Base-by-base conservation (phyloP, 2,797 vertebrate species). In the Gephyroberyx darwinii region DNA sequence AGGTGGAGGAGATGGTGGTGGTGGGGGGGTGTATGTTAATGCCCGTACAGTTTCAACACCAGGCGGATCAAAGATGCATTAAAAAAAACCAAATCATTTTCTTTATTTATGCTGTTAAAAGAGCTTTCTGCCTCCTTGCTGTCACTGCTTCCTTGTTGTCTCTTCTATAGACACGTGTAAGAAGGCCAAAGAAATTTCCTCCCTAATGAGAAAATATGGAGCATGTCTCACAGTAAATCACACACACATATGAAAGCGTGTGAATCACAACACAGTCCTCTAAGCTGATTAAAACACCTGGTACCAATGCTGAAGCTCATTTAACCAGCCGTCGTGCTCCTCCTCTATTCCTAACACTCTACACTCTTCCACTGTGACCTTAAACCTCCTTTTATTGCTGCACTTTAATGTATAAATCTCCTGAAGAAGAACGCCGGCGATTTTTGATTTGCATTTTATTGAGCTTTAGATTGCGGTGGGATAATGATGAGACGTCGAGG, bases 401-500 rank as follows among this genome's bases (percentile, higher is more conserved):
- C 81, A 76, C 84, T 89, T 88, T 88, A 81, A 84, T 79, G 82
- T 89, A 89, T 84, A 88, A 90, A 86, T 86, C 82, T 86, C 81
- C 69, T 1, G 8, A 82, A 77, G 87, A 26, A 86, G 79, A 80
- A 58, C 64, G 31, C 64, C 54, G n/a, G 70, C 67, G 73, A 83
- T 78, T 86, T 26, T 82, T 81, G 76, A 90, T 88, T 88, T 75
- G 82, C 90, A 87, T 90, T 88, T 90, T 86, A 89, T 91, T 83
- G 84, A 81, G 82, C 71, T 87, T 81, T 61, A 74, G 79, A 88
- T 82, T 80, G 76, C 13, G 3, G 57, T 2, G 48, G 69, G 83
- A 85, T 85, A 84, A 90, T 86, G 82, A 84, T 85, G 84, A 83
- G 81, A 84, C 66, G 81, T 72, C 63, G 80, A 79, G 73, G 77